Percentiles rank a stretch among this genome's conserved stretches.
Conservation (phyloP, 2,113 vertebrate genomes). For the Myiagra hebetior region DNA sequence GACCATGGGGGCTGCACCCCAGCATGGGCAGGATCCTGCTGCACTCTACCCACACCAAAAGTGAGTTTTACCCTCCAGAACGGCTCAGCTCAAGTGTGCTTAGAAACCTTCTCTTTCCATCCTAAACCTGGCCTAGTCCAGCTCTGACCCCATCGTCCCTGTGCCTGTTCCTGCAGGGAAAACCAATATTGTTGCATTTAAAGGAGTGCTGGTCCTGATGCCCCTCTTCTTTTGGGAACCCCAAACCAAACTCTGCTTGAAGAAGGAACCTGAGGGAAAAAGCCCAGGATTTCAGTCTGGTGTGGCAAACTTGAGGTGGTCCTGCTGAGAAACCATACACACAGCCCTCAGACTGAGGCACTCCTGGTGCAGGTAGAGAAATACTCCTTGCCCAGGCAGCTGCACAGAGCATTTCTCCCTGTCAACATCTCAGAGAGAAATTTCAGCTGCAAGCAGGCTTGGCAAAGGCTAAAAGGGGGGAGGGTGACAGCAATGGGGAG, state of each 20-base stretch:
- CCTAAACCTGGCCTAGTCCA: rapidly evolving
- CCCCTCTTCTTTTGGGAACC: background rate
- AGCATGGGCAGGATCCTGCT: background rate
- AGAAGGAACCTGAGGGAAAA: background rate
- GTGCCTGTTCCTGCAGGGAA: background rate
- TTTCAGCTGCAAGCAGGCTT: background rate
- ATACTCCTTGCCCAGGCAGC: background rate
- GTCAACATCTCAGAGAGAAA: background rate
- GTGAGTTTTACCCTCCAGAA: background rate
- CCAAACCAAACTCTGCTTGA: background rate
- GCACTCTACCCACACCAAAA: background rate
- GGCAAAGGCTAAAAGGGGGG: background rate
- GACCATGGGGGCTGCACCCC: background rate
- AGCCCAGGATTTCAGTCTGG: background rate
- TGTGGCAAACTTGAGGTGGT: background rate
- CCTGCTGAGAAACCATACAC: background rate
- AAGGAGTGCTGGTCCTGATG: background rate
- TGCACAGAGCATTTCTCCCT: background rate
- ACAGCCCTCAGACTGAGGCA: background rate
- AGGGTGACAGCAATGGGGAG: background rate
- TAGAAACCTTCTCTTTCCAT: background rate
- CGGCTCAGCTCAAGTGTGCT: background rate
- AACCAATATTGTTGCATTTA: rapidly evolving
- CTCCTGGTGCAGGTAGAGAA: background rate
- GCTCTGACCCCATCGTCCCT: background rate